Evolutionary conservation across 2,113 vertebrate genomes (phyloP).

Genomic region (Phyllopteryx taeniolatus): DNA sequence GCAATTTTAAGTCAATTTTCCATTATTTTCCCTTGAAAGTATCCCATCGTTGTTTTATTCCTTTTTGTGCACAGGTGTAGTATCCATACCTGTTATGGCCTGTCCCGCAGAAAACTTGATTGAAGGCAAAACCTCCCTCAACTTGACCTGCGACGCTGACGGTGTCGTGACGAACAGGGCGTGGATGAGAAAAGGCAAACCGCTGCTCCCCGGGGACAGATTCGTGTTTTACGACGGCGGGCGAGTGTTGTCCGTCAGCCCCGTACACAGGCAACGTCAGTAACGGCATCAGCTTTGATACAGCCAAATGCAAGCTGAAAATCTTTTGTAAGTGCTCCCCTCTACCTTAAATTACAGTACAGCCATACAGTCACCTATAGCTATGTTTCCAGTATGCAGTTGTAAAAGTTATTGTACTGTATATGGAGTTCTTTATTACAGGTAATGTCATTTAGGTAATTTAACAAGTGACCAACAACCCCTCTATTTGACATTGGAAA

Average conservation of each 20-base stretch:
- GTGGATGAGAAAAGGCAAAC: constrained; percentile 33
- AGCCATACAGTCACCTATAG: background rate
- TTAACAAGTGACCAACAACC: too few species aligned
- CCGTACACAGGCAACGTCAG: constrained; percentile 21
- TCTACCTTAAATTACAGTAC: background rate
- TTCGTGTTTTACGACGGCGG: constrained; percentile 23
- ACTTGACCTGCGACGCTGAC: constrained; percentile 22
- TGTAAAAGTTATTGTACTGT: too few species aligned
- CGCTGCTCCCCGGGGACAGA: constrained; percentile 12
- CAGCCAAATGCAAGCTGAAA: constrained; percentile 12
- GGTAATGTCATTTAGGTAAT: too few species aligned
- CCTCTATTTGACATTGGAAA: too few species aligned
- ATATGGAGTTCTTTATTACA: too few species aligned
- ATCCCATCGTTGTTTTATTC: too few species aligned
- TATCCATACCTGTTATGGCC: constrained; percentile 16
- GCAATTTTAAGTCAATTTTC: background rate
- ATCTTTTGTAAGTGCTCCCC: constrained; percentile 37
- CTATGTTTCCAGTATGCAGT: background rate
- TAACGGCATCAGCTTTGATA: constrained; percentile 19
- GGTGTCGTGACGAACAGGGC: background rate
- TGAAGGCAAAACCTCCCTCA: constrained; percentile 27
- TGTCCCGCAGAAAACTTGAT: constrained; percentile 22
- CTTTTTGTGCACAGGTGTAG: constrained; percentile 4
- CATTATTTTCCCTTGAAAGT: background rate
- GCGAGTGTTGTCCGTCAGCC: constrained; percentile 34